Evolutionary conservation across 2,888 invertebrate species (phyloP).

Genomic region (Ochropleura plecta): DNA sequence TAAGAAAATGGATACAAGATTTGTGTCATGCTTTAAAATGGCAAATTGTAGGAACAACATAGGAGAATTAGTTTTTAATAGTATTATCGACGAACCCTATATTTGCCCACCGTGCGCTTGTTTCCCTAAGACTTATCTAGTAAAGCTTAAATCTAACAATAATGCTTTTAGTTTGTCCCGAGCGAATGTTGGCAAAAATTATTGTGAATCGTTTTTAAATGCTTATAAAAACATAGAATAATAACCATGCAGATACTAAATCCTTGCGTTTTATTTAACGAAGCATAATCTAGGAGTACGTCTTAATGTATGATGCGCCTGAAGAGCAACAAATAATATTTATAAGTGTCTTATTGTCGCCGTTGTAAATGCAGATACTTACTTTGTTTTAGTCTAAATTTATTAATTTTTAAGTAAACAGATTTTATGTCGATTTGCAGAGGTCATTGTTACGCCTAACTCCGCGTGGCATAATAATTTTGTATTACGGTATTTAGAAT

Average conservation of each 20-base stretch:
- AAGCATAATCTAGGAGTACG: not conserved
- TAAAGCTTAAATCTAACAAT: slow-evolving; percentile 43
- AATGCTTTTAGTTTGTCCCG: not conserved
- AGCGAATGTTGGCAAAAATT: slow-evolving; percentile 1
- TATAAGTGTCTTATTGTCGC: not conserved
- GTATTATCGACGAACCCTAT: slow-evolving; percentile 20
- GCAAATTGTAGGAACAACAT: not conserved
- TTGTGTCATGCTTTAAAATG: slow-evolving; percentile 18
- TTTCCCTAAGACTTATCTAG: slow-evolving; percentile 40
- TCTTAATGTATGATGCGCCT: not conserved
- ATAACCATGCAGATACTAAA: not conserved
- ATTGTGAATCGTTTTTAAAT: slow-evolving; percentile 1
- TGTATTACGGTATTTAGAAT: not conserved
- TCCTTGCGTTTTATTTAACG: slow-evolving; percentile 21
- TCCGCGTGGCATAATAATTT: not conserved
- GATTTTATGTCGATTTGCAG: not conserved
- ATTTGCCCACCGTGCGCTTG: slow-evolving; percentile 15
- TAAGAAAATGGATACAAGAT: slow-evolving; percentile 24
- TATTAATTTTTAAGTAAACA: not conserved
- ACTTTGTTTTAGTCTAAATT: too few species aligned
- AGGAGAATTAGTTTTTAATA: not conserved
- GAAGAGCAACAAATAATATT: not conserved
- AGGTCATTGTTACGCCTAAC: not conserved
- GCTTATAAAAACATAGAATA: not conserved
- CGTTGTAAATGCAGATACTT: too few species aligned